Base-by-base conservation (phyloP, 2,113 vertebrate genomes). In the Sceloporus tristichus region DNA sequence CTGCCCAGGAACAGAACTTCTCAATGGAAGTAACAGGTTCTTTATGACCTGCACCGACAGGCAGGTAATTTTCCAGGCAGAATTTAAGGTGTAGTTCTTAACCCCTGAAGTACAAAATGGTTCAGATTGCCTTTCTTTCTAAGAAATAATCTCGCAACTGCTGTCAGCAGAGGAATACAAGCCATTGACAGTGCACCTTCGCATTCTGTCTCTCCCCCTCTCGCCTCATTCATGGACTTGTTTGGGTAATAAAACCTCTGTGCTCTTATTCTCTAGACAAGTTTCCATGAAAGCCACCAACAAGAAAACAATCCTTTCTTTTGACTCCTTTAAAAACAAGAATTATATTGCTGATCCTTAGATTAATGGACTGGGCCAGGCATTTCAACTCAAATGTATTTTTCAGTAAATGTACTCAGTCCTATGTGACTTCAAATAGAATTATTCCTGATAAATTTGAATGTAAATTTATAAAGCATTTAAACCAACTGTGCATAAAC, bases 391-490 rank as follows among this genome's bases (percentile, higher is more conserved):
- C 94, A 92, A 91, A 94, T 89, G 93, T 94, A 96, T 96, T 96
- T 84, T 94, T 95, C 88, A 94, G 94, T 92, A 87, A 93, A 85
- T 70, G 78, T 87, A 94, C 92, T 93, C 95, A 94, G 94, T 94
- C 94, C 93, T 87, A 87, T 94, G 91, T 95, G 95, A 96, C 95
- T 96, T 96, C 96, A 96, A 96, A 95, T 92, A 96, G 92, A 96
- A 95, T 96, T 93, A 93, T 92, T 95, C 93, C 91, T 96, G 94
- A 94, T 95, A 95, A 93, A 95, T 96, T 90, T 96, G 94, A 96
- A 97, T 96, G 94, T 94, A 97, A 97, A 97, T 97, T 95, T 93
- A 95, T 92, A 94, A 94, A 94, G 90, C 88, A 92, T 94, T 94
- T 94, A 95, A 95, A 95, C 94, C 94, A 96, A 94, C 94, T 90